Evolutionary conservation across 2,888 invertebrate species (phyloP), one percentile per base, ranked within the genome.

Genomic region (Eupithecia subfuscata): DNA sequence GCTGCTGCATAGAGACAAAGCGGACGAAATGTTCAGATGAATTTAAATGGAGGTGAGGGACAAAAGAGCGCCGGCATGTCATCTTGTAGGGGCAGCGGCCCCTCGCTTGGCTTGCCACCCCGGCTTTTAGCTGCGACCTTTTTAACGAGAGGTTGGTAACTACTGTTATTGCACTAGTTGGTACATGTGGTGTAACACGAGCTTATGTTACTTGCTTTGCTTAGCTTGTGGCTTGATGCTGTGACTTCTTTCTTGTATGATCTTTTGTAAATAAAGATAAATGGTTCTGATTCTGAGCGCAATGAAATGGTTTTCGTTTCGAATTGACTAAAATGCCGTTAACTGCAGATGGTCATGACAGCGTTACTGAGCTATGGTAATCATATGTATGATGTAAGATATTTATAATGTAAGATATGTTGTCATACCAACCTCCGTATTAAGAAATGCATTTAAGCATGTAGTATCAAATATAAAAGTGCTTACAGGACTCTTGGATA

Each of bases 1-100:
- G 85, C 85, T 84, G 86, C 86, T 85, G 90, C 88, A 82, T 82
- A 79, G 84, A 85, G 85, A 93, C 92, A 93, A 91, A 91, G 90
- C 83, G 83, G 83, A 84, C 84, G 88, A 86, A 90, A 88, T 87
- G 90, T 90, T 86, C 87, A 87, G 92, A 92, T 92, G 92, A 91
- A 92, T 92, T 92, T 92, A 91, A 92, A 93, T 92, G 89, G 89
- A 87, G 88, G 86, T 82, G 79, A 81, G 86, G 86, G 86, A 90
- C 90, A 90, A 89, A 89, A 84, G 86, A 82, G 79, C 76, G 60
- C 73, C 84, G 85, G 82, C 82, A 80, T 85, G 88, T 85, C 86
- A 85, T 86, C 87, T 88, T 87, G 86, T 87, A 85, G 82, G 82
- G 82, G 77, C 79, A 78, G 77, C 74, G 78, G 65, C 76, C 76